These are phyloP conservation scores for Trididemnum miniatum DNA, from an alignment of 23 tunicate genomes.

Conservation along the genomic window DNA sequence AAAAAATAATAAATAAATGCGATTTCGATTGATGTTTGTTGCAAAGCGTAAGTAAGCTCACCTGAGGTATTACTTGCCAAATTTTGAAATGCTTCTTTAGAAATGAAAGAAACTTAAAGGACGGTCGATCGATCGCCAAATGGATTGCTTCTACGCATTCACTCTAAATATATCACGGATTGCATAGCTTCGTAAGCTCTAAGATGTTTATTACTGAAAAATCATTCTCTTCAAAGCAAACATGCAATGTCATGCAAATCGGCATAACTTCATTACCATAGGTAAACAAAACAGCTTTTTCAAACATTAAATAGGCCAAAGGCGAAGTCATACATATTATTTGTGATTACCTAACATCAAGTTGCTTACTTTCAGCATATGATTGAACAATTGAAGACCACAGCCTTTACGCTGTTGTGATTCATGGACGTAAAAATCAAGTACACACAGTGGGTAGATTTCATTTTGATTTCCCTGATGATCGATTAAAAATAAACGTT, in stretches of 20 bases:
- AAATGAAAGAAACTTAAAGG: slow-evolving; percentile 73
- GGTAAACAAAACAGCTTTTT: no score
- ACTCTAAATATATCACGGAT: slow-evolving; percentile 18
- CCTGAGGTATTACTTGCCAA: slow-evolving; percentile 88
- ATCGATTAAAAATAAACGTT: slow-evolving; percentile 78
- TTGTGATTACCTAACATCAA: not conserved
- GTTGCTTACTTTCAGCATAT: slow-evolving; percentile 61
- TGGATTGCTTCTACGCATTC: slow-evolving; percentile 59
- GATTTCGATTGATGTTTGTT: not conserved
- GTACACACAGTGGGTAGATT: slow-evolving; percentile 81
- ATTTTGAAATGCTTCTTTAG: slow-evolving; percentile 79
- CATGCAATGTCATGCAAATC: no score
- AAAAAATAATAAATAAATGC: not conserved
- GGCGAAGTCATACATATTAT: no score
- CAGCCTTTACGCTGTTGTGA: slow-evolving; percentile 80
- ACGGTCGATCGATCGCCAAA: slow-evolving; percentile 86
- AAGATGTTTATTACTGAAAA: no score
- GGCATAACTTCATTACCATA: no score
- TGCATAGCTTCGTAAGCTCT: no score
- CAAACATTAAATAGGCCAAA: no score
- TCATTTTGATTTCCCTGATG: slow-evolving; percentile 82
- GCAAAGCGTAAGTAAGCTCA: no score
- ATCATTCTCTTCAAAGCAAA: no score
- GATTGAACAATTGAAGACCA: slow-evolving; percentile 78
- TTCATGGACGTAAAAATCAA: slow-evolving; percentile 95